Base-by-base conservation (phyloP, 2,888 invertebrate genomes). In the Altica lythri region DNA sequence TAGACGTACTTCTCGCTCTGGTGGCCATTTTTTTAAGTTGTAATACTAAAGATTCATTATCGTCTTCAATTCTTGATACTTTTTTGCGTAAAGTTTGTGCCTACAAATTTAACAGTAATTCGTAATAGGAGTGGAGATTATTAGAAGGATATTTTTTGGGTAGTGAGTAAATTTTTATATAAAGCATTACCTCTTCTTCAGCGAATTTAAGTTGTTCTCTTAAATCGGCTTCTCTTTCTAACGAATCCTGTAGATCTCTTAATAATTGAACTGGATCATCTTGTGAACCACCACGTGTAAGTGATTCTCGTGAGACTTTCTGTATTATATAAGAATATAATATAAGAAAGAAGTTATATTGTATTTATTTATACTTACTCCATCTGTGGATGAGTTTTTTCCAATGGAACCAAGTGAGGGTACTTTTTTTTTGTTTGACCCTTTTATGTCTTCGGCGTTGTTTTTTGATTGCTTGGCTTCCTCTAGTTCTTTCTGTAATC, bases 11-110 rank as follows among this genome's bases (percentile, higher is more conserved):
- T 85, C 85, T 84, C 80, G 88, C 86, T 80, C 88, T 86, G 78
- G 87, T 86, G 81, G 93, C 92, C 88, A 95, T 89, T 86, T 95
- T 95, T 85, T 94, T 92, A 80, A 96, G 85, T 84, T 95, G 95
- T 81, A 92, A 85, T 79, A 92, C 88, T 79, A 95, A 83, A 68
- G 92, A 92, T 79, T 97, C 96, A 83, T 96, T 96, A 83, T 97
- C 96, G 77, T 95, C 94, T 80, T 97, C 96, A 76, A 95, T 86
- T 72, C 95, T 88, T 74, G 90, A 86, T 73, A 93, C 85, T 81
- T 92, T 92, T 83, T 90, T 91, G 79, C 92, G 85, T 77, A 90
- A 84, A 79, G 86, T 89, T 83, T 90, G 87, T 75, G 87, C 89
- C 90, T 90, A 86, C 81, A 60, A 18, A 22, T 12, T n/a, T 4